phyloP scores from a whole-genome alignment of 2,797 vertebrate species.

The Chiroxiphia lanceolata region DNA sequence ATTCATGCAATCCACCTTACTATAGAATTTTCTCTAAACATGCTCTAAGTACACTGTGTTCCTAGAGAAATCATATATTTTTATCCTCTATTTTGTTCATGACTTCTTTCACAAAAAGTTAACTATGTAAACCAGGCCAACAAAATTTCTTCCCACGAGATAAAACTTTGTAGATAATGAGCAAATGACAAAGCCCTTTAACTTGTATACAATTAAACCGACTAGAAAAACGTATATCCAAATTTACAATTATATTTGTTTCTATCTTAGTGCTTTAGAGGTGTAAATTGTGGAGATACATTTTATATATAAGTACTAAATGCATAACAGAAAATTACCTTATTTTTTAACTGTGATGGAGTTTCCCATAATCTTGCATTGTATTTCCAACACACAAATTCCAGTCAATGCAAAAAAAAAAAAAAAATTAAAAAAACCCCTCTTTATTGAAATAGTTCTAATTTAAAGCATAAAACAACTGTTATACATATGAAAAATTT shows the following conservation, averaged over 20 bases:
- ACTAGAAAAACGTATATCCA: neutral
- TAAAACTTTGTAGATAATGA: neutral
- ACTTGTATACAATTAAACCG: neutral
- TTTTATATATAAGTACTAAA: neutral
- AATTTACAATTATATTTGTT: neutral
- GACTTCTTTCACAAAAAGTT: neutral
- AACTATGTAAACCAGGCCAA: neutral
- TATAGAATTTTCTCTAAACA: neutral
- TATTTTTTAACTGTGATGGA: neutral
- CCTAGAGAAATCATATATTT: neutral
- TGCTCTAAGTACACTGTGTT: neutral
- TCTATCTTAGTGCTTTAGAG: neutral
- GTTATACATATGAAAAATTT: neutral
- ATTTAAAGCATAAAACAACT: neutral
- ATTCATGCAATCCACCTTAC: neutral
- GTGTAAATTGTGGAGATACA: neutral
- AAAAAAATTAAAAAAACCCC: neutral
- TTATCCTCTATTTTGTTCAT: neutral
- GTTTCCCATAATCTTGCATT: neutral
- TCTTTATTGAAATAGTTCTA: neutral
- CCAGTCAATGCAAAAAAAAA: neutral
- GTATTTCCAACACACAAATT: neutral
- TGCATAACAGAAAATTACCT: neutral
- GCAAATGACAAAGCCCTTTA: neutral
- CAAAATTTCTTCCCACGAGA: neutral